Conservation (phyloP, 2,888 invertebrate genomes). For the Oegoconia quadripuncta region DNA sequence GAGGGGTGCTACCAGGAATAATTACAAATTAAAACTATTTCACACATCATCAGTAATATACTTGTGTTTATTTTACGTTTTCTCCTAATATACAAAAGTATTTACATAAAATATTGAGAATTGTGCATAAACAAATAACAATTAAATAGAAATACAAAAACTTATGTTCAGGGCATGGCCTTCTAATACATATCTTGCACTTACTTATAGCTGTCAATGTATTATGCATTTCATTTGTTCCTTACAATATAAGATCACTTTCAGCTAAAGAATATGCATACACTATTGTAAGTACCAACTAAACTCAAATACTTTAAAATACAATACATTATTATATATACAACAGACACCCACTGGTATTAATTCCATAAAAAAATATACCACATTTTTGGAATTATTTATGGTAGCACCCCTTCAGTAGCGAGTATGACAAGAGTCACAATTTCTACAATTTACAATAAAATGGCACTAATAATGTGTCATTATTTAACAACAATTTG, state of each 20-base stretch:
- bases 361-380: constrained; percentile 77
- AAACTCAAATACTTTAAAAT: constrained; percentile 77
- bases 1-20: constrained; percentile 81
- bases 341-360: constrained; percentile 77
- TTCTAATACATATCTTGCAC: constrained; percentile 70
- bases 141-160: constrained; percentile 79
- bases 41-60: constrained; percentile 78
- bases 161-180: constrained; percentile 71
- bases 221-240: constrained; percentile 71
- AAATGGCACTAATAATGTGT: constrained; percentile 77
- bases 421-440: constrained; percentile 81
- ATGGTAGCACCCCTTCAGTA: constrained; percentile 80
- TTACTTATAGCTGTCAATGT: constrained; percentile 73
- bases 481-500: constrained; percentile 64
- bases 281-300: constrained; percentile 76
- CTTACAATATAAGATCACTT: constrained; percentile 78
- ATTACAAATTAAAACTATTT: constrained; percentile 78
- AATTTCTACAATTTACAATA: constrained; percentile 75
- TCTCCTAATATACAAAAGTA: constrained; percentile 79
- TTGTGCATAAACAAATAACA: constrained; percentile 81
- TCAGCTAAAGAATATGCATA: constrained; percentile 76
- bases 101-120: constrained; percentile 80
- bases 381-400: constrained; percentile 77
- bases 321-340: constrained; percentile 74
- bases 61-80: constrained; percentile 79